Evolutionary conservation across 2,113 vertebrate genomes (phyloP).

Genomic region (Gnathonemus echidnorhynchus): DNA sequence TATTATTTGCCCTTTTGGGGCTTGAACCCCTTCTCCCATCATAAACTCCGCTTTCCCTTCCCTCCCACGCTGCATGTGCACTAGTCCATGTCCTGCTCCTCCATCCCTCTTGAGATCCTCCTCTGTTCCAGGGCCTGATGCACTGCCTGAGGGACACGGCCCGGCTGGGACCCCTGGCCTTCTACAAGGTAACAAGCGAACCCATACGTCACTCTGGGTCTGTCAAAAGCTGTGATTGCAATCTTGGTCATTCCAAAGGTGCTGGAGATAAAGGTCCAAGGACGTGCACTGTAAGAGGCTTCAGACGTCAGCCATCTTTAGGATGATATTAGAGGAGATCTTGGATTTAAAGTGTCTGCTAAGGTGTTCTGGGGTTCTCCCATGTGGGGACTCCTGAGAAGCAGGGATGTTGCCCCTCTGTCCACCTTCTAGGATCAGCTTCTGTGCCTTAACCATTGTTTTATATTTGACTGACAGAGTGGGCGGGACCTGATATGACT

Average conservation of each 20-base stretch:
- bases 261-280: not conserved
- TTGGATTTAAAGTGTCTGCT: not conserved
- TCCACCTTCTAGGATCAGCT: not conserved
- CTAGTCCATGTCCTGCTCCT: not conserved
- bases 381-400: not conserved
- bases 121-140: slow-evolving; percentile 64
- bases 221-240: not conserved
- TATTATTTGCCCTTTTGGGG: not conserved
- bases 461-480: not conserved
- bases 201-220: not conserved
- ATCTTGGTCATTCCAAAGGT: not conserved
- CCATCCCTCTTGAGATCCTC: not conserved
- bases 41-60: not conserved
- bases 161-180: slow-evolving; percentile 79
- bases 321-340: not conserved
- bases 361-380: not conserved
- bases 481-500: not conserved
- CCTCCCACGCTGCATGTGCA: not conserved
- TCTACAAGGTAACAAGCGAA: slow-evolving; percentile 78
- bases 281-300: not conserved
- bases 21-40: not conserved
- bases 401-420: not conserved
- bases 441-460: not conserved
- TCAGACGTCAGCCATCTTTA: not conserved
- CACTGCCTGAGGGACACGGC: slow-evolving; percentile 85